These are phyloP conservation scores for Synergus laeviventris DNA, from an alignment of 2,888 invertebrate genomes.

Conservation along the genomic window DNA sequence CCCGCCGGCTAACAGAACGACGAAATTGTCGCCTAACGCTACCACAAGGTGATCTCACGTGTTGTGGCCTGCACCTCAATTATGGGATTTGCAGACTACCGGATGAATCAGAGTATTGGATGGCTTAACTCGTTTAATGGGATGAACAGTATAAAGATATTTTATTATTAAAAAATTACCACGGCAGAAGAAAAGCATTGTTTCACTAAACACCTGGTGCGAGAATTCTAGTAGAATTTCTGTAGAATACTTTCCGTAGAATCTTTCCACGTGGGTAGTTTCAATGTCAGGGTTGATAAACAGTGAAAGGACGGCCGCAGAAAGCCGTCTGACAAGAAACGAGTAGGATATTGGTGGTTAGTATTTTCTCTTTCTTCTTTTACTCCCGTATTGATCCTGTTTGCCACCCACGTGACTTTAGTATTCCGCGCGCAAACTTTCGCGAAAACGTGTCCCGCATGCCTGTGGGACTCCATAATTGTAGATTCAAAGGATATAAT, in stretches of 20 bases:
- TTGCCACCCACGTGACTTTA: constrained; percentile 68
- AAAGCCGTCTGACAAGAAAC: constrained; percentile 21
- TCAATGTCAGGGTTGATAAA: constrained; percentile 32
- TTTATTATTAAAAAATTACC: too few relatives aligned
- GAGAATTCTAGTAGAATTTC: too few relatives aligned
- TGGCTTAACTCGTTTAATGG: too few relatives aligned
- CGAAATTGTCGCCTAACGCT: constrained; percentile 47
- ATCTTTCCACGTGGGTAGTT: too few relatives aligned
- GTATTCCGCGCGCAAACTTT: constrained; percentile 75
- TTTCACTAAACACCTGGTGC: too few relatives aligned
- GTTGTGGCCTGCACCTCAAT: constrained; percentile 29
- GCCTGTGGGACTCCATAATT: constrained; percentile 71
- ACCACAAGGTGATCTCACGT: constrained; percentile 27
- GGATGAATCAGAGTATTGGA: constrained; percentile 9
- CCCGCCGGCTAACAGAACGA: constrained; percentile 52
- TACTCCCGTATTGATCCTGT: constrained; percentile 72
- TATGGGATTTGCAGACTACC: constrained; percentile 26
- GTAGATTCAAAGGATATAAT: constrained; percentile 76
- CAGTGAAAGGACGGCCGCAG: constrained; percentile 30
- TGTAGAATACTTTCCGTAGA: too few relatives aligned
- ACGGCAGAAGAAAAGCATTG: too few relatives aligned
- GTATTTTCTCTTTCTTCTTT: constrained; percentile 43
- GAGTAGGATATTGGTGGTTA: constrained; percentile 16
- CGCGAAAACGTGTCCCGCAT: constrained; percentile 72
- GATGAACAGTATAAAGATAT: too few relatives aligned